These are phyloP conservation scores for Drosophila willistoni DNA, from an alignment of 1,140 invertebrate genomes.

Conservation along the genomic window DNA sequence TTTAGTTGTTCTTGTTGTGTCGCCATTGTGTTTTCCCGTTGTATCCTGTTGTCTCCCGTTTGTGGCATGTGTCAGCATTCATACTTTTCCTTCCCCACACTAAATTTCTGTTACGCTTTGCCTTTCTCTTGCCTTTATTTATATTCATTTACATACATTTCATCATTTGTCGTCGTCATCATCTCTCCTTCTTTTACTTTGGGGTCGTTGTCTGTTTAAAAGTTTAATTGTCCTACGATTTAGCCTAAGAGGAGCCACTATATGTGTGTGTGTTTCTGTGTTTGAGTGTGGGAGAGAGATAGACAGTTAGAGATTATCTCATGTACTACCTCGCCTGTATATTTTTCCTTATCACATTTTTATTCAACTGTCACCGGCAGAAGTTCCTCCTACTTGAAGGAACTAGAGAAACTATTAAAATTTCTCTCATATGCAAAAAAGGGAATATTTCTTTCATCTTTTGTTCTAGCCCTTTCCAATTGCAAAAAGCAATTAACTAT, in stretches of 20 bases:
- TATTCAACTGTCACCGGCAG: constrained; percentile 56
- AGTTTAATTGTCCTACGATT: constrained; percentile 73
- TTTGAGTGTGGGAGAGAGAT: neutral
- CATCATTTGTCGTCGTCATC: constrained; percentile 60
- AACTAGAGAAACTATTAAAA: constrained; percentile 42
- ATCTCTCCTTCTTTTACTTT: constrained; percentile 6
- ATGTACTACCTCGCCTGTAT: constrained; percentile 26
- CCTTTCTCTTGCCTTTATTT: constrained; percentile 46
- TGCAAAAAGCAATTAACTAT: constrained; percentile 61
- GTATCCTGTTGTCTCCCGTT: constrained; percentile 57
- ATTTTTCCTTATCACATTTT: constrained; percentile 39
- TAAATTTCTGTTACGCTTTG: neutral
- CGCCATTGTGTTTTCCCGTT: constrained; percentile 45
- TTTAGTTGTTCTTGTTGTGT: constrained; percentile 45
- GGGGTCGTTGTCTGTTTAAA: constrained; percentile 67
- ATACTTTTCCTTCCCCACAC: neutral
- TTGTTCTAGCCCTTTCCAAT: constrained; percentile 8
- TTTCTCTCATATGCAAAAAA: constrained; percentile 11
- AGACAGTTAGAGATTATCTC: constrained; percentile 1
- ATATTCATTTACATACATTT: constrained; percentile 73
- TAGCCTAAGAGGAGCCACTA: constrained; percentile 34
- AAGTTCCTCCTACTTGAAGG: neutral
- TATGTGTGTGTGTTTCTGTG: neutral
- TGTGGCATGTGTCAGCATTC: constrained; percentile 70
- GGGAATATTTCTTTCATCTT: neutral